A percentile compares a stretch with the other conserved stretches of the same genome.
Conservation (phyloP, 2,888 invertebrate genomes). For the Poecilus cupreus region DNA sequence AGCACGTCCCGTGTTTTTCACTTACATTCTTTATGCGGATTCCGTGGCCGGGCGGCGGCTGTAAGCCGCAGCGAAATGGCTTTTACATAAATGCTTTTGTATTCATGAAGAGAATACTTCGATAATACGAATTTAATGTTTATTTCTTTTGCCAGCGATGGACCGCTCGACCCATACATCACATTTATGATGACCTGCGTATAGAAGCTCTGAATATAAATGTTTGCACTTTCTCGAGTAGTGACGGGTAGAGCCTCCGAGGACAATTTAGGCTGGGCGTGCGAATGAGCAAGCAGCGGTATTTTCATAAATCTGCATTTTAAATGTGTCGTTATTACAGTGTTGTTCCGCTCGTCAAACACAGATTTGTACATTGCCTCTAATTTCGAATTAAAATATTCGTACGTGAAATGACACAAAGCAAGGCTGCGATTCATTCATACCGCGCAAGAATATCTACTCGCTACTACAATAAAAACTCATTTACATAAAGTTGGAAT, state of each 20-base stretch:
- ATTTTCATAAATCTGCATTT: constrained; percentile 64
- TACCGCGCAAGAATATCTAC: constrained; percentile 22
- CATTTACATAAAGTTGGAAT: constrained; percentile 54
- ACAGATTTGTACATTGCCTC: constrained; percentile 60
- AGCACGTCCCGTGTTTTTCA: constrained; percentile 41
- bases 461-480: constrained; percentile 50
- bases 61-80: background rate
- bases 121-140: constrained; percentile 22
- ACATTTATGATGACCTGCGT: too few species aligned
- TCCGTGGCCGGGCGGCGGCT: background rate
- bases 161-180: too few species aligned
- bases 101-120: constrained; percentile 24
- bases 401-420: constrained; percentile 56
- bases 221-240: too few species aligned
- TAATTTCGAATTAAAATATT: constrained; percentile 63
- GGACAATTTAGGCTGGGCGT: constrained; percentile 35
- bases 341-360: constrained; percentile 61
- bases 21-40: constrained; percentile 40
- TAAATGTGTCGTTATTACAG: constrained; percentile 62
- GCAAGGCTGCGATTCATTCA: constrained; percentile 36
- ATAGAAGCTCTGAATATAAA: too few species aligned
- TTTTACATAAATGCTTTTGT: constrained; percentile 15
- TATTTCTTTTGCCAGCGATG: too few species aligned
- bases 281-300: constrained; percentile 43
- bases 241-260: background rate